Evolutionary conservation across 1,140 invertebrate genomes (phyloP), one percentile per base, ranked within the genome.

Genomic region (Teleogryllus occipitalis): DNA sequence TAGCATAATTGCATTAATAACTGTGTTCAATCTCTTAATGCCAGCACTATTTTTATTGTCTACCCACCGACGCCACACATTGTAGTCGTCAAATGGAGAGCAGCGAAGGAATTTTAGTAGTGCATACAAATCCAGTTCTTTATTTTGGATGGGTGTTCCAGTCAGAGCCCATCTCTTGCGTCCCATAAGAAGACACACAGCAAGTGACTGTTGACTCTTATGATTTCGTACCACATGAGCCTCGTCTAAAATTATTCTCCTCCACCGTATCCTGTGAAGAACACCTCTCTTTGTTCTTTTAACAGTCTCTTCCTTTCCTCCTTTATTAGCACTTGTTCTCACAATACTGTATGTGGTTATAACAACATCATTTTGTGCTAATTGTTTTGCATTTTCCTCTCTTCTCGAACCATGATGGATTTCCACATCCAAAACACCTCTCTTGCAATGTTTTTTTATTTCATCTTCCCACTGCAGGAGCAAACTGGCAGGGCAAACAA

Each of bases 71-170:
- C 90, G 91, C 91, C 89, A 90, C 21, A 88, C 79, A 74, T 39
- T 49, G 49, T 47, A 49, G 47, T 97, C 94, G 86, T 97, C 92
- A 85, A 97, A 97, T 2, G 96, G 96, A n/a, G 92, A 89, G 84
- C 93, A 95, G 21, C 90, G 87, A 0, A 97, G 84, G 86, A 96
- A 98, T 84, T 95, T 95, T 0, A 98, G 84, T 22, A 98, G 86
- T 0, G 96, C 92, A 87, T 93, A 98, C 22, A 98, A 88, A 87
- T 98, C 96, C 72, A 93, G 84, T 83, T 97, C 92, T 85, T 96
- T 94, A 85, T 99, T 99, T 82, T 99, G 97, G 78, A 99, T 93
- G 0, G 97, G 97, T 0, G 97, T 99, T 14, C 97, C 97, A 8
- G 97, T 97, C 0, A 99, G 87, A 0, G 91, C 92, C 96, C 96